Evolutionary conservation across 2,888 invertebrate species (phyloP), one percentile per base, ranked within the genome.

Genomic region (Drosophila meridiana): DNA sequence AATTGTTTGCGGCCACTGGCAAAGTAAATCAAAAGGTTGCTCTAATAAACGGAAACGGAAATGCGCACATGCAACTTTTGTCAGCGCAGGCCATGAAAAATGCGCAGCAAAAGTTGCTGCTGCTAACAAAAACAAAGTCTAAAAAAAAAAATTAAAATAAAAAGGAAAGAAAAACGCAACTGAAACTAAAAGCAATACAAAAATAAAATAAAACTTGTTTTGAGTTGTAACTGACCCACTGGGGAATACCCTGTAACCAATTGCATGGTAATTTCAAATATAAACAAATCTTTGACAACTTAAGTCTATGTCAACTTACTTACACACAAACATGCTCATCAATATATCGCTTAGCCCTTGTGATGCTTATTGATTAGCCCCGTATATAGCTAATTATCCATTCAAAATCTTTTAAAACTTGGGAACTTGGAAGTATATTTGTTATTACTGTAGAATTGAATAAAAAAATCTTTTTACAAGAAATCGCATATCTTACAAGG

Each of bases 21-120:
- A 73, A 84, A 85, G 78, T 87, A 87, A 87, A 86, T 81, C 88
- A 85, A 83, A 82, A 78, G 78, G 79, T 77, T 76, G 71, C 67
- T 79, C 85, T 85, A 87, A 83, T 86, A 87, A 83, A 87, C 82
- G 85, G 73, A 85, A 81, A 73, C 72, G 80, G 69, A 81, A 83
- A 74, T 72, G 87, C 75, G 72, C 83, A 72, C 78, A 82, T 85
- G 85, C 80, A 87, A 80, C 75, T 78, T 80, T 87, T 70, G 62
- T 61, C 72, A 71, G 68, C 55, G 48, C 34, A 60, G 56, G 56
- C 47, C 57, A 62, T 67, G 70, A 75, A 63, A 78, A 76, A 81
- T 70, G 66, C 52, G 60, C 63, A 69, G 82, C 69, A 82, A 86
- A 84, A 69, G 79, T 81, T 81, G 71, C 48, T 78, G 40, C 68